phyloP scores from a whole-genome alignment of 2,797 vertebrate genomes.

The Limosa lapponica region DNA sequence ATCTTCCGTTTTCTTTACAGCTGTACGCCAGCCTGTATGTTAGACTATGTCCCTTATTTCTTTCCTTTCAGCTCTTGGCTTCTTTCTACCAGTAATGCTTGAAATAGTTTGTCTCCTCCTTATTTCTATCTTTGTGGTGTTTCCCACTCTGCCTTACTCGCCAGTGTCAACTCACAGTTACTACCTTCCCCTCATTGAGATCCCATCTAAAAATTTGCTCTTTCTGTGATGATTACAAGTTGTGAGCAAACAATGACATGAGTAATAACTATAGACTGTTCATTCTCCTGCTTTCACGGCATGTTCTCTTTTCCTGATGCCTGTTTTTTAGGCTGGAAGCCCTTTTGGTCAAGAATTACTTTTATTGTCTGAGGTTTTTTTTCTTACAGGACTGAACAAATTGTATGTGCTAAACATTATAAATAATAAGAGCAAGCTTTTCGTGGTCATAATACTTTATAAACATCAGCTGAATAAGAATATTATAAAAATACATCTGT shows the following conservation, averaged over 20 bases:
- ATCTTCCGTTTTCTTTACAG: background rate
- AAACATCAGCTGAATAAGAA: slow-evolving; percentile 3
- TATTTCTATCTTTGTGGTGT: background rate
- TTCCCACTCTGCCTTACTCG: background rate
- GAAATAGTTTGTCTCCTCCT: background rate
- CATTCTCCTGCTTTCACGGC: slow-evolving; percentile 40
- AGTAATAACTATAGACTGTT: slow-evolving; percentile 30
- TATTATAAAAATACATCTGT: background rate
- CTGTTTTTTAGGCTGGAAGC: slow-evolving; percentile 43
- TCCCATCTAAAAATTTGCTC: slow-evolving; percentile 25
- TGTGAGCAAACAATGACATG: background rate
- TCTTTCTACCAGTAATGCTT: background rate
- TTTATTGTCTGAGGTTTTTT: background rate
- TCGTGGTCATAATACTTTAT: background rate
- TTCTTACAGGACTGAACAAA: background rate
- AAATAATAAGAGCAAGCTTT: slow-evolving; percentile 16
- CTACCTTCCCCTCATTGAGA: background rate
- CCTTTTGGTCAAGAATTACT: slow-evolving; percentile 13
- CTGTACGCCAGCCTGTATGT: background rate
- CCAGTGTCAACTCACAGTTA: background rate
- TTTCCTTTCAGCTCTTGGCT: background rate
- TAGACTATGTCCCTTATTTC: background rate
- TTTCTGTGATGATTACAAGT: slow-evolving; percentile 60
- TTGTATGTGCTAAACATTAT: background rate
- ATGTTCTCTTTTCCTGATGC: slow-evolving; percentile 24